These are phyloP conservation scores for Squalus acanthias DNA, from an alignment of 2,797 vertebrate genomes.

Conservation along the genomic window DNA sequence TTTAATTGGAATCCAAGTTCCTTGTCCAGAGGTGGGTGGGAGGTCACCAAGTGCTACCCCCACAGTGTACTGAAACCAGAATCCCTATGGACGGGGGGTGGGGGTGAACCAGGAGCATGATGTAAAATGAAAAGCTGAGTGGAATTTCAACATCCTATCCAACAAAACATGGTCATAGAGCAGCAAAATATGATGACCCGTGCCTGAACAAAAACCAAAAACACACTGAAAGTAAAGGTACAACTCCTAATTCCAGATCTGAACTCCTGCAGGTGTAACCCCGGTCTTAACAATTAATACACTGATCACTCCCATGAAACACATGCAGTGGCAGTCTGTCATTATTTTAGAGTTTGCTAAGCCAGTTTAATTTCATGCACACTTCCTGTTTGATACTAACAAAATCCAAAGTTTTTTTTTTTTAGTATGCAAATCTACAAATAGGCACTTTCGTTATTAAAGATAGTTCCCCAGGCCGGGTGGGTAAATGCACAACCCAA, in stretches of 20 bases:
- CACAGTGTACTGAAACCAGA: not conserved
- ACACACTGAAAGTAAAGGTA: not conserved
- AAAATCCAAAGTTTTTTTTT: not conserved
- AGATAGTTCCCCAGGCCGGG: not conserved
- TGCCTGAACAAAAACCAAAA: not conserved
- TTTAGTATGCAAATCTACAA: not conserved
- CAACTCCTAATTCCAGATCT: not conserved
- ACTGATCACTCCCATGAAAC: not conserved
- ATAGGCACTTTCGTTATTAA: not conserved
- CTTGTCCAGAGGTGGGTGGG: not conserved
- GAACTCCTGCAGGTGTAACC: not conserved
- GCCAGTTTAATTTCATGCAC: not conserved
- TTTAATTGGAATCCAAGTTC: not conserved
- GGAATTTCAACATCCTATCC: not conserved
- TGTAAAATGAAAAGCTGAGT: not conserved
- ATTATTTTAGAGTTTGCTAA: not conserved
- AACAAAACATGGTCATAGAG: not conserved
- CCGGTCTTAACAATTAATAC: too few species aligned
- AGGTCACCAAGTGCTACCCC: not conserved
- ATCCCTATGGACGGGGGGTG: not conserved
- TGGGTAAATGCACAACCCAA: not conserved
- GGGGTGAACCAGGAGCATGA: too few species aligned
- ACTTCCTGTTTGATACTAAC: not conserved
- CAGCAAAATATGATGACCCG: not conserved
- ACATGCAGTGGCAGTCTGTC: not conserved